Base-by-base conservation (phyloP, 2,888 invertebrate species). In the Drosophila greeni region DNA sequence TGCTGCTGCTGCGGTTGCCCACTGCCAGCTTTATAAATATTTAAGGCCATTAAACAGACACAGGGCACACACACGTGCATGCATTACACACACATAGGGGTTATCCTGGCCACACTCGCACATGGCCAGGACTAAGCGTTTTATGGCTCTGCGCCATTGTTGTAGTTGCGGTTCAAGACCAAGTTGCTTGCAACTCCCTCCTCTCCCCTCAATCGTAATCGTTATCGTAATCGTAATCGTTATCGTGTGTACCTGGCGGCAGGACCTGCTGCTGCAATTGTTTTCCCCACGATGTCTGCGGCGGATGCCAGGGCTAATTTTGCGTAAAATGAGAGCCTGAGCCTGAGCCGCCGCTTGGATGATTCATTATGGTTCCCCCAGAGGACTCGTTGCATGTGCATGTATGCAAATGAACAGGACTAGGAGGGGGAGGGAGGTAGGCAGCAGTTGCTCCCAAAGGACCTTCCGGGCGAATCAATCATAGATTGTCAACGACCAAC, bases 281-380 rank as follows among this genome's bases (percentile, higher is more conserved):
- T 81, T 83, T 66, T 70, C 74, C 69, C 69, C 12, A 20, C 39
- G 31, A 23, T 52, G 75, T 83, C 84, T 84, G 79, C 74, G 62
- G 61, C 79, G 79, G 84, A 80, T 82, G 79, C 70, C 67, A 58
- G 70, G 62, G 80, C 79, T 84, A 80, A 80, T 80, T 84, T 78
- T 82, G 79, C 79, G 84, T 80, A 66, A 80, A 80, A 84, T 80
- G 72, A 82, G 76, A 62, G 45, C 45, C 45, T n/a, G n/a, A n/a
- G 49, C 51, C 51, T 20, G 57, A 45, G 56, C 37, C 43, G 26
- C 43, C 66, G 59, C 69, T 54, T 59, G 66, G 66, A 84, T 80
- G 82, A 80, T 79, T 80, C 79, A 80, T 78, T 82, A 78, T 56
- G 64, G 59, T 23, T 14, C 54, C 61, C 65, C 64, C 65, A 36